A percentile compares a stretch with the other conserved stretches of the same genome.
Conservation (phyloP, 1,140 invertebrate genomes). For the Drosophila quadrilineata region DNA sequence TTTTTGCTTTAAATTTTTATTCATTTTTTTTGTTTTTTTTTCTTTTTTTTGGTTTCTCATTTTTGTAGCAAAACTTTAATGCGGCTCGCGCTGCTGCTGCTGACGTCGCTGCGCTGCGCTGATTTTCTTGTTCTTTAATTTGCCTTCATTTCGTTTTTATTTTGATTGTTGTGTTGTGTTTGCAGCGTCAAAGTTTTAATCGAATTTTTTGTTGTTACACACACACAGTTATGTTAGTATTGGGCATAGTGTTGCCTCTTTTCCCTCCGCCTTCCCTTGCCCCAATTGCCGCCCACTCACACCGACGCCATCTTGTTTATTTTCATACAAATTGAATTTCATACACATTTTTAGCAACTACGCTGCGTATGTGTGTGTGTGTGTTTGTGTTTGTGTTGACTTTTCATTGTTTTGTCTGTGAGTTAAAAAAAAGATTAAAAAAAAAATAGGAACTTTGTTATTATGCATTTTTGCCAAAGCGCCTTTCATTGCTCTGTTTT, state of each 20-base stretch:
- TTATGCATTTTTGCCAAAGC: constrained; percentile 57
- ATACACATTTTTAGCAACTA: constrained; percentile 17
- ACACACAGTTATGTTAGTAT: too few relatives aligned
- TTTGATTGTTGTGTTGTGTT: constrained; percentile 16
- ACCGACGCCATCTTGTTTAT: constrained; percentile 64
- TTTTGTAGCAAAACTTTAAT: constrained; percentile 18
- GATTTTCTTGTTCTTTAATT: constrained; percentile 79
- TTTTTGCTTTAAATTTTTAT: constrained; percentile 8
- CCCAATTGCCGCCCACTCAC: constrained; percentile 9
- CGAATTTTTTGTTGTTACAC: constrained; percentile 58
- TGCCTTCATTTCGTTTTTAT: constrained; percentile 39
- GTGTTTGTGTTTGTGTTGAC: constrained; percentile 1
- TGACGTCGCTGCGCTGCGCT: constrained; percentile 18
- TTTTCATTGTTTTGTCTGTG: constrained; percentile 46
- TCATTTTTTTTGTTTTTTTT: constrained; percentile 11
- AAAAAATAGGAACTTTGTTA: constrained; percentile 45
- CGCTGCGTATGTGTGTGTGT: constrained; percentile 11
- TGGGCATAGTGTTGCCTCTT: too few relatives aligned
- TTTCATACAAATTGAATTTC: constrained; percentile 60
- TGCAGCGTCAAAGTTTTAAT: constrained; percentile 70
- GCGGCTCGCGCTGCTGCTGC: not conserved
- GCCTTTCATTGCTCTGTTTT: constrained; percentile 38
- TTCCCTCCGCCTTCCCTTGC: too few relatives aligned
- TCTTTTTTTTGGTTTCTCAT: not conserved
- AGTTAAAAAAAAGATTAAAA: too few relatives aligned